Percentiles rank a stretch among this genome's conserved stretches.
phyloP scores from a whole-genome alignment of 1,140 invertebrate species.

The Lepidurus packardi region DNA sequence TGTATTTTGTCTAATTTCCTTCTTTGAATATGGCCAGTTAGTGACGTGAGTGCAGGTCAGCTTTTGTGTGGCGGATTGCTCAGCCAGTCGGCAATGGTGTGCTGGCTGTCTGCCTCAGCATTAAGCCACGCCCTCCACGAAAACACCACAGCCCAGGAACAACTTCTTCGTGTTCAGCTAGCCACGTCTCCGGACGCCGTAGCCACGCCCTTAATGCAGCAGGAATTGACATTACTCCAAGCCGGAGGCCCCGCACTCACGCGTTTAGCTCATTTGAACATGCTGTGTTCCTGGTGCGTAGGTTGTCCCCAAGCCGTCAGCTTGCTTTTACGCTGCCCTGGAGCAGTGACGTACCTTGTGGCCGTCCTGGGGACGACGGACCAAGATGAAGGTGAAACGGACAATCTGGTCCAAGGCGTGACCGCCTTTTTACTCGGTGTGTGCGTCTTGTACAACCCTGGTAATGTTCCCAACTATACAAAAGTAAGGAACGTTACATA shows the following conservation, averaged over 20 bases:
- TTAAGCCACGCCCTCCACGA: constrained; percentile 77
- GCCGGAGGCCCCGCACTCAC: constrained; percentile 72
- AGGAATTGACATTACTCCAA: constrained; percentile 75
- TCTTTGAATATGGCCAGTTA: constrained; percentile 34
- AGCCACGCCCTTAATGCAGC: constrained; percentile 80
- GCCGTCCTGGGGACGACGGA: constrained; percentile 54
- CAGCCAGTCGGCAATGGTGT: constrained; percentile 83
- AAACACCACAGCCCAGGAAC: constrained; percentile 82
- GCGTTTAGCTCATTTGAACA: constrained; percentile 84
- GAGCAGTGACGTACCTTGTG: constrained; percentile 77
- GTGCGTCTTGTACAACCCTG: constrained; percentile 87
- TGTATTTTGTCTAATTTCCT: not conserved
- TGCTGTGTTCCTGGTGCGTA: constrained; percentile 82
- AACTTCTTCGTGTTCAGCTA: constrained; percentile 83
- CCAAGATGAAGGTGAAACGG: constrained; percentile 2
- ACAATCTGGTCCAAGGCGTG: constrained; percentile 70
- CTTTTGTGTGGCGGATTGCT: constrained; percentile 92
- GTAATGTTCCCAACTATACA: constrained; percentile 69
- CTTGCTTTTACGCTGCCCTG: constrained; percentile 74
- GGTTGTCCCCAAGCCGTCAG: constrained; percentile 77
- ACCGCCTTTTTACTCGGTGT: constrained; percentile 92
- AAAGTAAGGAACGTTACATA: constrained; percentile 50
- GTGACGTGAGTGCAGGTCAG: constrained; percentile 63
- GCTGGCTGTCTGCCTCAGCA: constrained; percentile 92
- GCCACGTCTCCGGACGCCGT: constrained; percentile 76